These are phyloP conservation scores for Saccostrea cuccullata DNA, from an alignment of 1,140 invertebrate genomes.

Conservation along the genomic window DNA sequence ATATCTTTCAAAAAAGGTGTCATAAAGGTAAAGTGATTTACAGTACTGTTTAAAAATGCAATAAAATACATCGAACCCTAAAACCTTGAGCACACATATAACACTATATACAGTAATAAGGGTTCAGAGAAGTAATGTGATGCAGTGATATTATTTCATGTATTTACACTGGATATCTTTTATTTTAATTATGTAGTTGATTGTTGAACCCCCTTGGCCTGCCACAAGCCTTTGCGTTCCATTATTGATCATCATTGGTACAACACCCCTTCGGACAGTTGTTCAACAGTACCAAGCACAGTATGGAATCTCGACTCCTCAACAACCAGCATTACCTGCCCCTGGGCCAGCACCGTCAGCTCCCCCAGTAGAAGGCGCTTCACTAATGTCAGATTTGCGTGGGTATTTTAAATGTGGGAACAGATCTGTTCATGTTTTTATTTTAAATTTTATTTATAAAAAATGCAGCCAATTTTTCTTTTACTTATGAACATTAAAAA, in stretches of 20 bases:
- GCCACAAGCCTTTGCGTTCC: constrained; percentile 61
- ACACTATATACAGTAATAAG: no score
- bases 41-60: no score
- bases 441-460: no score
- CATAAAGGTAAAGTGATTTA: no score
- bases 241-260: constrained; percentile 64
- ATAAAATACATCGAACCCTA: no score
- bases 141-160: no score
- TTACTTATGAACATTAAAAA: no score
- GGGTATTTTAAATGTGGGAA: not conserved
- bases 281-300: constrained; percentile 41
- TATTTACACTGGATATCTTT: no score
- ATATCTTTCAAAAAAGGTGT: no score
- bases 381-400: not conserved
- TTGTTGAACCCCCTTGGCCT: constrained; percentile 62
- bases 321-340: not conserved
- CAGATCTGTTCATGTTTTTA: not conserved
- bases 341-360: not conserved
- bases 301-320: not conserved
- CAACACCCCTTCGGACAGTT: constrained; percentile 55
- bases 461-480: no score
- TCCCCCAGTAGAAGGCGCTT: not conserved
- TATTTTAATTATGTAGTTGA: constrained; percentile 54
- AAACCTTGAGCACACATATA: no score
- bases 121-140: no score